These are phyloP conservation scores for Bagarius yarrelli DNA, from an alignment of 2,113 vertebrate species.

Conservation along the genomic window DNA sequence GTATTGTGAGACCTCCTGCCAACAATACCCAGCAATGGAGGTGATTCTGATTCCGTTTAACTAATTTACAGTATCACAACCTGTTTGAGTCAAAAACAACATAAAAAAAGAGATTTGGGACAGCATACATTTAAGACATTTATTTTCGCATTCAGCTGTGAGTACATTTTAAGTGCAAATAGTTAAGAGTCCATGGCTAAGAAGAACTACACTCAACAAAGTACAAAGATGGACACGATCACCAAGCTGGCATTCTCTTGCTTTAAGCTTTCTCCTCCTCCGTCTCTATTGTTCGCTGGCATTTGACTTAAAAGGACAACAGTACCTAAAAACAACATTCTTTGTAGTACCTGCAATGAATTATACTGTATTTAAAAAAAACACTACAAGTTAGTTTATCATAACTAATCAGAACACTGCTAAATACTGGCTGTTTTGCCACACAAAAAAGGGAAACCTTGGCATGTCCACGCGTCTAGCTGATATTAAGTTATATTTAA, in stretches of 20 bases:
- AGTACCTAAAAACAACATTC: slow-evolving; percentile 84
- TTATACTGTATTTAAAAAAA: slow-evolving; percentile 82
- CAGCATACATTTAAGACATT: slow-evolving; percentile 93
- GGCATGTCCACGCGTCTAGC: slow-evolving; percentile 47
- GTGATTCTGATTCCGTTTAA: too few species aligned
- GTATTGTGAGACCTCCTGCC: too few species aligned
- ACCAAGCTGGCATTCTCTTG: slow-evolving; percentile 80
- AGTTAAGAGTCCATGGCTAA: slow-evolving; percentile 93
- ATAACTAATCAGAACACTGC: slow-evolving; percentile 80
- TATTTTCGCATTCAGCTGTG: slow-evolving; percentile 97
- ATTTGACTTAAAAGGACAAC: slow-evolving; percentile 75
- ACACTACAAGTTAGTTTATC: slow-evolving; percentile 74
- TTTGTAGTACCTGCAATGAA: slow-evolving; percentile 77
- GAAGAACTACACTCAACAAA: slow-evolving; percentile 88
- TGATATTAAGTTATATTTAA: slow-evolving; percentile 69
- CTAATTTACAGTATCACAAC: too few species aligned
- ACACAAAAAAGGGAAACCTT: slow-evolving; percentile 72
- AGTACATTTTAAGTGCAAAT: slow-evolving; percentile 99
- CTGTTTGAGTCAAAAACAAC: too few species aligned
- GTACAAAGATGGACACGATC: slow-evolving; percentile 95
- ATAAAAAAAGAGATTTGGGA: not conserved
- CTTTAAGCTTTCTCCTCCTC: slow-evolving; percentile 53
- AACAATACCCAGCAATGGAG: too few species aligned
- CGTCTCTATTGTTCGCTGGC: slow-evolving; percentile 52
- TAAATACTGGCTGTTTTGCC: slow-evolving; percentile 82